Evolutionary conservation across 1,140 invertebrate species (phyloP), one percentile per base, ranked within the genome.

Genomic region (Manduca sexta): DNA sequence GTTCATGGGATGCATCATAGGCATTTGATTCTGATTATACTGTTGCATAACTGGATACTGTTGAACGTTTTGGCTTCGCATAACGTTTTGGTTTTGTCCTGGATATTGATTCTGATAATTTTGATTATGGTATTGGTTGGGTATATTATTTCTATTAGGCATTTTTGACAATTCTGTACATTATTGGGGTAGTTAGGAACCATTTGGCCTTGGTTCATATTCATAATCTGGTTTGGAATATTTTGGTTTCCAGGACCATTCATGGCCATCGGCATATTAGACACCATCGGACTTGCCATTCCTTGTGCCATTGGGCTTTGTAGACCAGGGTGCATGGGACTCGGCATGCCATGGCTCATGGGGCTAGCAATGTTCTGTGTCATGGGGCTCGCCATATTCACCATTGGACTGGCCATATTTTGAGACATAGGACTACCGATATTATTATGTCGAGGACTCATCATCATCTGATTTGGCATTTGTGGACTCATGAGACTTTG

Each of bases 401-500:
- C 68, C 74, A 80, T 77, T 13, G 75, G 71, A 45, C 73, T 79
- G n/a, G 68, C 63, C 59, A 83, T 75, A 17, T 83, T 84, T 56
- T 85, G 79, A 0, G 78, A 79, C 64, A 79, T 73, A 0, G 79
- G 82, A 43, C 79, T 85, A 2, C 77, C 75, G 2, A 82, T 76
- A 44, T 84, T 84, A 43, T 74, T 81, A 42, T 79, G 71, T 35
- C 80, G 66, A 13, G 83, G 82, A 55, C 83, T 87, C 76, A 81
- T 83, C 60, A 82, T 79, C 45, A 81, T 80, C 46, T 82, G 76
- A 48, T 70, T 77, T 2, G 79, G 66, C 67, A 83, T 84, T 55
- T 83, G 80, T 15, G 84, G 85, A 51, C 83, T 86, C 78, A 85
- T 73, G 10, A 84, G 45, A 30, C 79, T 83, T 49, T 78, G 79